Percentiles rank a stretch among this genome's conserved stretches.
phyloP scores from a whole-genome alignment of 2,888 invertebrate species.

The Cheilosia vernalis region DNA sequence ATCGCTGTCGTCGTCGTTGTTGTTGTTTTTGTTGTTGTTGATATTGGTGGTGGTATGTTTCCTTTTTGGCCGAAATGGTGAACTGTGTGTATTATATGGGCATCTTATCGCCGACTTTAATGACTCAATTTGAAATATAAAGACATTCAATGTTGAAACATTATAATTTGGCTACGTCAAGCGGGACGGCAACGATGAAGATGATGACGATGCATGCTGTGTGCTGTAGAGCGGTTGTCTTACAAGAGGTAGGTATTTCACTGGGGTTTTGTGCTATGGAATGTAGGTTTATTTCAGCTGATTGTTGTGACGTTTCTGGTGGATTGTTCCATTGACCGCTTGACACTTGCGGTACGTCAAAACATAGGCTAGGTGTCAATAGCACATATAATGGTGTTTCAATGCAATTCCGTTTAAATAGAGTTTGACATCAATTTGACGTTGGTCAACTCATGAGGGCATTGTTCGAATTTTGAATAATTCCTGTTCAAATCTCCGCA shows the following conservation, averaged over 20 bases:
- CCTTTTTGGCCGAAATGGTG: slow-evolving; percentile 54
- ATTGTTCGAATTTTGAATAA: too few relatives aligned
- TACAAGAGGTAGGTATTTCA: not conserved
- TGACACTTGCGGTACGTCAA: too few relatives aligned
- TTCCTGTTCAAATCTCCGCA: too few relatives aligned
- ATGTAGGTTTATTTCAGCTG: too few relatives aligned
- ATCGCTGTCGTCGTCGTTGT: not conserved
- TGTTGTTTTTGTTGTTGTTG: not conserved
- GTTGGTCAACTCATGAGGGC: too few relatives aligned
- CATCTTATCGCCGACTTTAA: slow-evolving; percentile 72
- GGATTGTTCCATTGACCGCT: too few relatives aligned
- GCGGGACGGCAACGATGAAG: slow-evolving; percentile 35
- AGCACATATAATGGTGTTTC: too few relatives aligned
- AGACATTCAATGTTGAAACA: slow-evolving; percentile 71
- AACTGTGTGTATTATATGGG: slow-evolving; percentile 62
- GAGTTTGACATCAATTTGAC: too few relatives aligned
- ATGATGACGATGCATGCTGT: slow-evolving; percentile 36
- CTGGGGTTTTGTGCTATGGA: not conserved
- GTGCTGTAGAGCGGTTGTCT: not conserved
- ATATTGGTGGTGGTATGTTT: not conserved
- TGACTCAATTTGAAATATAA: slow-evolving; percentile 74
- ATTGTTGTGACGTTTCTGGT: too few relatives aligned
- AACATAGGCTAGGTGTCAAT: too few relatives aligned
- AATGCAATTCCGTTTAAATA: too few relatives aligned
- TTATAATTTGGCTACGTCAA: slow-evolving; percentile 58